These are phyloP conservation scores for Notechis scutatus DNA, from an alignment of 2,113 vertebrate species.

Conservation along the genomic window DNA sequence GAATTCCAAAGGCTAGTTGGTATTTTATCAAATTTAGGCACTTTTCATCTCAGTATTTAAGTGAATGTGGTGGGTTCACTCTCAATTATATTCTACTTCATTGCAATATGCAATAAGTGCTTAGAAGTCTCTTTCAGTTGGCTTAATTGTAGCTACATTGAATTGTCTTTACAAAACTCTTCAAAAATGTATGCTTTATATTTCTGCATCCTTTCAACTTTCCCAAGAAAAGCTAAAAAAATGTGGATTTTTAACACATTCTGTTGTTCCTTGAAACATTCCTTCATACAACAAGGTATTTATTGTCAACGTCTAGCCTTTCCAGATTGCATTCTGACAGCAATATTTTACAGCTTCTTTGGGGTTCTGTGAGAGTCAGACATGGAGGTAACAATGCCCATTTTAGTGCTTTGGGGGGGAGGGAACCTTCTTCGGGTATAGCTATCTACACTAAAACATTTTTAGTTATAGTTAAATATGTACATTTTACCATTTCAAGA, in stretches of 20 bases:
- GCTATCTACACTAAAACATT: neutral
- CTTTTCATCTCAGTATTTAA: neutral
- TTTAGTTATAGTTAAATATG: neutral
- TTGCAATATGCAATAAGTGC: neutral
- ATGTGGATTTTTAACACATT: neutral
- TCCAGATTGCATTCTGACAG: neutral
- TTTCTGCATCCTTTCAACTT: conserved; percentile 11
- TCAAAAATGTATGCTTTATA: conserved; percentile 7
- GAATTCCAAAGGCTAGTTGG: neutral
- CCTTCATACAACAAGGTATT: neutral
- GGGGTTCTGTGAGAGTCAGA: neutral
- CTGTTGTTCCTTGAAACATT: neutral
- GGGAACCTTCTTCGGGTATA: neutral
- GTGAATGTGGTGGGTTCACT: neutral
- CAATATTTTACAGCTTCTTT: neutral
- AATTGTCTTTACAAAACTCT: neutral
- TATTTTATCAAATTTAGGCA: neutral
- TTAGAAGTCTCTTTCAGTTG: neutral
- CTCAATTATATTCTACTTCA: neutral
- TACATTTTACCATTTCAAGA: neutral
- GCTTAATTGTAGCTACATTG: neutral
- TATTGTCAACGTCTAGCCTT: neutral
- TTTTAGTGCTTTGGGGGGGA: neutral
- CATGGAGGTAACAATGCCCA: neutral
- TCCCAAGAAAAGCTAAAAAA: conserved; percentile 21